Conservation (phyloP, 2,888 invertebrate species). For the Drosophila neotestacea region DNA sequence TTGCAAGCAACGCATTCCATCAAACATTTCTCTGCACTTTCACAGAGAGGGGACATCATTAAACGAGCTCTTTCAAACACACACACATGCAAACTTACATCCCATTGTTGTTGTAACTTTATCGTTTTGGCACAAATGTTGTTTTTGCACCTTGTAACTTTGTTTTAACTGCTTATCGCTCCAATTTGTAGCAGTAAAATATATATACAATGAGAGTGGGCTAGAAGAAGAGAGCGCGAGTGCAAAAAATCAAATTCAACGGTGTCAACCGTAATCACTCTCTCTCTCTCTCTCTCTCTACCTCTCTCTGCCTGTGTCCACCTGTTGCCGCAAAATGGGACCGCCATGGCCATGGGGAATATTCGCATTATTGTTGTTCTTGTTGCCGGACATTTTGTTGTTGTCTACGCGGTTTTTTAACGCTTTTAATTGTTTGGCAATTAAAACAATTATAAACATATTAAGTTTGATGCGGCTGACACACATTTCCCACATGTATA, state of each 20-base stretch:
- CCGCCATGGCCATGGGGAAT: conserved; percentile 46
- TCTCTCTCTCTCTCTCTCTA: not conserved
- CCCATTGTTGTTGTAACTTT: conserved; percentile 20
- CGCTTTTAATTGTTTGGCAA: conserved; percentile 69
- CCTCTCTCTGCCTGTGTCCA: conserved; percentile 22
- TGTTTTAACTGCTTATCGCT: conserved; percentile 62
- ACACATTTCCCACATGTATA: conserved; percentile 47
- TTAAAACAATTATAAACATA: conserved; percentile 76
- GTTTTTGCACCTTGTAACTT: conserved; percentile 27
- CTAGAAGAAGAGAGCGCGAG: not conserved
- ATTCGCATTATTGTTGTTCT: conserved; percentile 39
- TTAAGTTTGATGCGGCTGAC: conserved; percentile 61
- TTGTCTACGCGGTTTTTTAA: conserved; percentile 21
- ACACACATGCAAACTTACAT: not conserved
- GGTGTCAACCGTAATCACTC: conserved; percentile 15
- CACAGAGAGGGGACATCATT: conserved; percentile 13
- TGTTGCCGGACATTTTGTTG: conserved; percentile 23
- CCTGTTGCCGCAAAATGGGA: conserved; percentile 51
- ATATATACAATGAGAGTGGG: conserved; percentile 3
- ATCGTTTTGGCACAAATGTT: conserved; percentile 35
- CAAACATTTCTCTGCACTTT: conserved; percentile 29
- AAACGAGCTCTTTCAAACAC: not conserved
- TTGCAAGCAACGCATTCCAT: conserved; percentile 22
- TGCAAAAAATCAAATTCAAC: conserved; percentile 22
- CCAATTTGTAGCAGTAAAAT: conserved; percentile 32